A percentile compares a stretch with the other conserved stretches of the same genome.
These are phyloP conservation scores for Tryphoninae sp. DNA, from an alignment of 2,888 invertebrate species.

Conservation along the genomic window DNA sequence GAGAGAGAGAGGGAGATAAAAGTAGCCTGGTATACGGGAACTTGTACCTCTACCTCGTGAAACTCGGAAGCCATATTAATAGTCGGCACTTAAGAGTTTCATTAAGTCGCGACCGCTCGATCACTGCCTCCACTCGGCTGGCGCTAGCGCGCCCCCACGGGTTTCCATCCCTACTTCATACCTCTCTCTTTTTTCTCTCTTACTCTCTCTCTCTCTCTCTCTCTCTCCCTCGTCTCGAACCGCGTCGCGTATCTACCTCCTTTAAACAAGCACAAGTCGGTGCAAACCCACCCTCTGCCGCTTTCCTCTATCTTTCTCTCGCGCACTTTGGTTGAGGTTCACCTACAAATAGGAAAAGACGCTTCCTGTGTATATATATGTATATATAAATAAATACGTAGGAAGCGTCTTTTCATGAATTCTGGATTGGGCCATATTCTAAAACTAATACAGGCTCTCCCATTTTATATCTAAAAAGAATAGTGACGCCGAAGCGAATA, in stretches of 20 bases:
- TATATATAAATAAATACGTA: not conserved
- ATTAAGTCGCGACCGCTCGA: conserved; percentile 80
- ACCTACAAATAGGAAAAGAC: not conserved
- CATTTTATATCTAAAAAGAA: no score
- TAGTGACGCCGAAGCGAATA: no score
- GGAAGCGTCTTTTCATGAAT: no score
- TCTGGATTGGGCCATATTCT: no score
- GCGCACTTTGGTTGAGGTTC: not conserved
- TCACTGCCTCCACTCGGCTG: conserved; percentile 72
- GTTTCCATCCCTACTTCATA: conserved; percentile 33
- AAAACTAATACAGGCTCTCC: no score
- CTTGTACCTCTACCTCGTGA: conserved; percentile 67
- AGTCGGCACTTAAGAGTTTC: conserved; percentile 80
- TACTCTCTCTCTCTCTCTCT: not conserved
- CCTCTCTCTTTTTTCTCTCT: conserved; percentile 2
- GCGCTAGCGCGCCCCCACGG: conserved; percentile 31
- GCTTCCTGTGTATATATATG: not conserved
- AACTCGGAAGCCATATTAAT: conserved; percentile 79
- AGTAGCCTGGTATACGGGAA: conserved; percentile 57
- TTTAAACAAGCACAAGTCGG: conserved; percentile 39
- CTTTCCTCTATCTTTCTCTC: not conserved
- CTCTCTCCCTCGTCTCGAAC: conserved; percentile 14
- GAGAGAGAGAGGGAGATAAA: conserved; percentile 41
- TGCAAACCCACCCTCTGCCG: conserved; percentile 18
- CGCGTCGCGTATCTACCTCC: conserved; percentile 29